Conservation (phyloP, 1,140 invertebrate species). For the Trichomalopsis sarcophagae region DNA sequence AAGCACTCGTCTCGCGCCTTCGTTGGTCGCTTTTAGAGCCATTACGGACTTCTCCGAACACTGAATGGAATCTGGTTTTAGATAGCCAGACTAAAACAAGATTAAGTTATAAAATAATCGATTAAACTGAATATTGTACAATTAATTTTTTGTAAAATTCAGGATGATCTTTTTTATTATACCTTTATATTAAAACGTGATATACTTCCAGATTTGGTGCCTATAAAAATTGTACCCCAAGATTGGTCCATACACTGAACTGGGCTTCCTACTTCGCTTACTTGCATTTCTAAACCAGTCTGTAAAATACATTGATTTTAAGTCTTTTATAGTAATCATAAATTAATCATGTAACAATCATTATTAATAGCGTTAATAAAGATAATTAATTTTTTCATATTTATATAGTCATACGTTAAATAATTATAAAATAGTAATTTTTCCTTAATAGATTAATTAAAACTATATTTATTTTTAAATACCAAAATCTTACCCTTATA, state of each 20-base stretch:
- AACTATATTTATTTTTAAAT: background rate
- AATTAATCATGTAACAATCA: background rate
- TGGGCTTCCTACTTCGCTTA: conserved; percentile 76
- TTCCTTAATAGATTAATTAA: too few relatives aligned
- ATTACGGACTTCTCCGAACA: conserved; percentile 79
- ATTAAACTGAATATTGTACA: background rate
- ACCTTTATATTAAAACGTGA: conserved; percentile 79
- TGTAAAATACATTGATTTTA: conserved; percentile 60
- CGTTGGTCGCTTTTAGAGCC: conserved; percentile 80
- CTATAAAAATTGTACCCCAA: conserved; percentile 79
- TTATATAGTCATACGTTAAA: background rate
- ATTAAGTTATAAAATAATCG: background rate
- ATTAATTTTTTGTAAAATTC: background rate
- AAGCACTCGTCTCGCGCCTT: conserved; percentile 80
- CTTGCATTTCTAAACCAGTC: conserved; percentile 75
- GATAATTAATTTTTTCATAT: background rate
- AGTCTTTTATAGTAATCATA: background rate
- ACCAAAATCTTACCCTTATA: conserved; percentile 71
- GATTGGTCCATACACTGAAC: conserved; percentile 80
- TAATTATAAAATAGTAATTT: too few relatives aligned
- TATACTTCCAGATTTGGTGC: conserved; percentile 78
- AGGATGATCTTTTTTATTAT: conserved; percentile 34
- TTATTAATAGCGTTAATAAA: too few relatives aligned
- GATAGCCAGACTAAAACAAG: conserved; percentile 71
- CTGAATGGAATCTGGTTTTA: conserved; percentile 76